A percentile compares a stretch with the other conserved stretches of the same genome.
Conservation (phyloP, 2,797 vertebrate species). For the Coregonus sp. region DNA sequence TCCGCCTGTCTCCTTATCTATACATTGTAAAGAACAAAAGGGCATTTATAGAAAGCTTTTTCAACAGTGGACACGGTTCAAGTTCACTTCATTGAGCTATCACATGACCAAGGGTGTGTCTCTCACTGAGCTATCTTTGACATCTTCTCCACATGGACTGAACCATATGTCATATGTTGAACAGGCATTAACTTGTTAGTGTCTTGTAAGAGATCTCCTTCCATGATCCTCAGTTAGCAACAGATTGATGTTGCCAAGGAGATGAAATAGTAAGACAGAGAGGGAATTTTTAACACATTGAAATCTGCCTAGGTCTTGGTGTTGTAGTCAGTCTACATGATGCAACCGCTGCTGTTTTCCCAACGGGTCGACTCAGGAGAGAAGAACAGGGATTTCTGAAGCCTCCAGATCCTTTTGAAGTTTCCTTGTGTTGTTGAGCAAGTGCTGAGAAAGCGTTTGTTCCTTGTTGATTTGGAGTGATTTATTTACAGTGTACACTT, state of each 20-base stretch:
- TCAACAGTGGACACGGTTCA: not conserved
- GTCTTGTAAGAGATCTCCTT: not conserved
- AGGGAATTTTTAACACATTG: constrained; percentile 8
- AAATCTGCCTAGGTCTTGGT: constrained; percentile 35
- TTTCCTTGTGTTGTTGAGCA: not conserved
- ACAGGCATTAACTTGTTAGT: no score
- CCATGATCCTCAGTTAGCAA: constrained; percentile 17
- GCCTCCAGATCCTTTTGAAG: constrained; percentile 5
- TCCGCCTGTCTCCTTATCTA: not conserved
- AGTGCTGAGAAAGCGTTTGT: no score
- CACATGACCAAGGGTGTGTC: not conserved
- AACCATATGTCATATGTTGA: not conserved
- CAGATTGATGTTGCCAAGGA: constrained; percentile 46
- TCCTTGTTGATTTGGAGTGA: constrained; percentile 12
- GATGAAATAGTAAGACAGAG: constrained; percentile 40
- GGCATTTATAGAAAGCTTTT: not conserved
- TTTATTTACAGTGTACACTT: not conserved
- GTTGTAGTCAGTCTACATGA: not conserved
- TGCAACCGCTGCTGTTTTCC: constrained; percentile 24
- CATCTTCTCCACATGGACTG: not conserved
- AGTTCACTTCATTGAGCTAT: not conserved
- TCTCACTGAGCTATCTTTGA: not conserved
- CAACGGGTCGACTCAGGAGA: constrained; percentile 5
- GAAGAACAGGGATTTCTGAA: not conserved
- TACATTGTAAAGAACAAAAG: not conserved